Base-by-base conservation (phyloP, 2,797 vertebrate genomes). In the Anolis apletophallus region DNA sequence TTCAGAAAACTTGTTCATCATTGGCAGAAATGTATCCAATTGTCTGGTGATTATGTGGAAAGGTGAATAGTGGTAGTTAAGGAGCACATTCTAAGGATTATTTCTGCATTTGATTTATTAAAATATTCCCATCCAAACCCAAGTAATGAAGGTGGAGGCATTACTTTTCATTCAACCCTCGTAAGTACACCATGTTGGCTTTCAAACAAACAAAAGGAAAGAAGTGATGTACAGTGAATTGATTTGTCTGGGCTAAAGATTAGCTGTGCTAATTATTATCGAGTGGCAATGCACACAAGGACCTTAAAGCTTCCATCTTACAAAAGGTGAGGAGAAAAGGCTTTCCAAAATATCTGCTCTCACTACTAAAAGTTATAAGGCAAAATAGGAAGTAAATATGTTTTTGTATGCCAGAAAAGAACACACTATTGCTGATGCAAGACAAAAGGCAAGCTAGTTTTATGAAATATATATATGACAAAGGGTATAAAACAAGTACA, bases 321-420 rank as follows among this genome's bases (percentile, higher is more conserved):
- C 13, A 87, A 71, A 85, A 77, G 64, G 50, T 87, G 64, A 26
- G 52, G 77, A 32, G 36, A 23, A 76, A 26, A 68, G 32, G 12
- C 34, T 71, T 83, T 71, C 59, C 76, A 69, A 57, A 14, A 54
- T 40, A 77, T 16, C 19, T 78, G 8, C 55, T 52, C 26, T 77
- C 11, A 59, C 55, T 14, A 59, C 46, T 67, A 59, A 71, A 75
- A 87, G 59, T 29, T 14, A 32, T 55, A 55, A 68, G 46, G 57
- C 23, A 76, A 68, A 81, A 68, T 46, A 54, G 69, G 85, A 86
- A 86, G 78, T 81, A 86, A 55, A 68, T 76, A 32, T 73, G 29
- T 73, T 80, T 73, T 72, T 1, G 19, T 21, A 50, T 16, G 34
- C 29, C 10, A 80, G 21, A 36, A 72, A 85, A 85, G 52, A 82